Evolutionary conservation across 1,140 invertebrate species (phyloP).

Genomic region (Diachasma alloeum): DNA sequence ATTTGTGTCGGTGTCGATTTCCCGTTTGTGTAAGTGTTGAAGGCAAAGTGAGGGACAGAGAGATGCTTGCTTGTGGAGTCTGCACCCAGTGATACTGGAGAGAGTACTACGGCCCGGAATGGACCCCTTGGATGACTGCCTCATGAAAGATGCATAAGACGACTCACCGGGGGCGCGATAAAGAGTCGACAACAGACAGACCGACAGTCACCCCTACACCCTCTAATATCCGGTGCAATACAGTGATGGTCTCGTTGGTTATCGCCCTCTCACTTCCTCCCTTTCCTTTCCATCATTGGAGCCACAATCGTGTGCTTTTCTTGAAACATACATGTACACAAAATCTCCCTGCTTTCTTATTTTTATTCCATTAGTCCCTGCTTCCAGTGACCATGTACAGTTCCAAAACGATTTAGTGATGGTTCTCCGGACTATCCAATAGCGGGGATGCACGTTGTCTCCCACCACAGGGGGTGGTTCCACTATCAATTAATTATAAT

Average conservation of each 20-base stretch:
- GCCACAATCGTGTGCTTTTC: too few relatives aligned
- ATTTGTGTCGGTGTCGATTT: conserved; percentile 25
- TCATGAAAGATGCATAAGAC: conserved; percentile 68
- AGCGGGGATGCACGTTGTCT: conserved; percentile 46
- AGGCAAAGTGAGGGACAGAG: conserved; percentile 2
- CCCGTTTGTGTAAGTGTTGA: conserved; percentile 2
- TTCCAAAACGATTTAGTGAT: neutral
- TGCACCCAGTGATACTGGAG: conserved; percentile 37
- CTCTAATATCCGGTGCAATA: conserved; percentile 64
- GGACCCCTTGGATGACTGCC: conserved; percentile 64
- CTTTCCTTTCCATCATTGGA: neutral
- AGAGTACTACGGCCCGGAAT: conserved; percentile 41
- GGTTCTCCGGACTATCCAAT: neutral
- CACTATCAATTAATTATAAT: conserved; percentile 67
- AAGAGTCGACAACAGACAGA: conserved; percentile 68
- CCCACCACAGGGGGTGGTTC: conserved; percentile 54
- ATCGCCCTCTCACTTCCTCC: neutral
- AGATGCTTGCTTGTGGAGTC: neutral
- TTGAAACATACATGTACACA: too few relatives aligned
- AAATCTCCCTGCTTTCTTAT: too few relatives aligned
- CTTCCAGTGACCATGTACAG: neutral
- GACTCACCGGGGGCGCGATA: conserved; percentile 67
- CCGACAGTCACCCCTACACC: conserved; percentile 63
- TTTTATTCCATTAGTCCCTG: neutral
- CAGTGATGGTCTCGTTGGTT: conserved; percentile 38